phyloP scores from a whole-genome alignment of 2,888 invertebrate genomes.

The Campoplex capitator region DNA sequence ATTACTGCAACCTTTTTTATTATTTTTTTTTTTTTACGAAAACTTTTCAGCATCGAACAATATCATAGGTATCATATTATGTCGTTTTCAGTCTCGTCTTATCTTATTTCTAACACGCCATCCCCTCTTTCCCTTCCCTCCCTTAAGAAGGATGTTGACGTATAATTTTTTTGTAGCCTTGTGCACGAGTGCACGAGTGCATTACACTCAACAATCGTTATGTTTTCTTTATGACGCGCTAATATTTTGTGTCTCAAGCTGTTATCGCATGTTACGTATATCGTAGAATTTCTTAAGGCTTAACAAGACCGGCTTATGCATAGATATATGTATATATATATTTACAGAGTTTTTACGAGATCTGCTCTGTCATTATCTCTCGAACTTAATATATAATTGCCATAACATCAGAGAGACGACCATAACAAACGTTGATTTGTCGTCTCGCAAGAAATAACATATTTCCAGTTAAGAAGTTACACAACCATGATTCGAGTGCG shows the following conservation, averaged over 20 bases:
- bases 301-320: background rate
- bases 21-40: background rate
- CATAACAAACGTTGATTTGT: constrained; percentile 30
- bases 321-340: background rate
- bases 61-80: background rate
- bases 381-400: background rate
- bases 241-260: background rate
- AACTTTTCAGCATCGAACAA: background rate
- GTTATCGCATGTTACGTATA: constrained; percentile 22
- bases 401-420: background rate
- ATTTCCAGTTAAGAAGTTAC: constrained; percentile 55
- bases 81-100: background rate
- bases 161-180: background rate
- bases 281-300: background rate
- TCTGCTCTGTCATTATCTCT: background rate
- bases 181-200: background rate
- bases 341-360: background rate
- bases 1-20: background rate
- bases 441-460: constrained; percentile 22
- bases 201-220: background rate
- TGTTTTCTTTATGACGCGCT: background rate
- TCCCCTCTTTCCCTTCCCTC: background rate
- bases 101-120: background rate
- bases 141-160: background rate
- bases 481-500: constrained; percentile 58